These are phyloP conservation scores for Charaxes varanes DNA, from an alignment of 1,140 invertebrate genomes.

Conservation along the genomic window DNA sequence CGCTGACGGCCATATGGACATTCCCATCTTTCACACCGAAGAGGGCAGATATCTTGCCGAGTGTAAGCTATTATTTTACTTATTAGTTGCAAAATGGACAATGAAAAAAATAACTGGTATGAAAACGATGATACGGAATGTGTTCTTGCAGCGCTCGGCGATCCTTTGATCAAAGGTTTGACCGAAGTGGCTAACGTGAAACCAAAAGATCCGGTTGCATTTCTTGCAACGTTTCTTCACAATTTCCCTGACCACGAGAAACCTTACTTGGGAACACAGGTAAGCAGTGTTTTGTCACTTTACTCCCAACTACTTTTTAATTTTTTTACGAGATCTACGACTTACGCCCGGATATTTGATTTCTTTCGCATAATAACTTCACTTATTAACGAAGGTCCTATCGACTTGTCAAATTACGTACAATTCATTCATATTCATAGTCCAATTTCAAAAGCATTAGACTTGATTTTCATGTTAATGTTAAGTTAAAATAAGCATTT, in stretches of 20 bases:
- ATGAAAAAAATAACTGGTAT: constrained; percentile 24
- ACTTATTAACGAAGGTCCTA: too few relatives aligned
- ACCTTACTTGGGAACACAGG: constrained; percentile 51
- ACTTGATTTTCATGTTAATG: too few relatives aligned
- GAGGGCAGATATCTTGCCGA: constrained; percentile 88
- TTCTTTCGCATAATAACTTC: too few relatives aligned
- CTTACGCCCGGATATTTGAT: too few relatives aligned
- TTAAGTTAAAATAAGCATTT: too few relatives aligned
- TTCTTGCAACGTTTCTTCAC: constrained; percentile 87
- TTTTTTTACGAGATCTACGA: too few relatives aligned
- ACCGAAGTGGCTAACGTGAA: constrained; percentile 88
- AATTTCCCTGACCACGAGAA: constrained; percentile 79
- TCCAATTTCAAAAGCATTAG: too few relatives aligned
- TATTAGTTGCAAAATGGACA: constrained; percentile 10
- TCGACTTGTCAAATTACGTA: too few relatives aligned
- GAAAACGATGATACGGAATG: constrained; percentile 40
- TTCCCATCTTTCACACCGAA: constrained; percentile 84
- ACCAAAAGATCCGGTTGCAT: constrained; percentile 87
- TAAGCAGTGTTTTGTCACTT: too few relatives aligned
- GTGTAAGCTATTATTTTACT: constrained; percentile 75
- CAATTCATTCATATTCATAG: too few relatives aligned
- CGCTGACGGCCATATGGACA: constrained; percentile 77
- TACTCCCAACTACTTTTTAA: too few relatives aligned
- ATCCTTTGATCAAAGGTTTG: constrained; percentile 89
- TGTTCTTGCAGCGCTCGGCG: constrained; percentile 83